A percentile compares a stretch with the other conserved stretches of the same genome.
phyloP scores from a whole-genome alignment of 2,888 invertebrate species.

The Antitype chi region DNA sequence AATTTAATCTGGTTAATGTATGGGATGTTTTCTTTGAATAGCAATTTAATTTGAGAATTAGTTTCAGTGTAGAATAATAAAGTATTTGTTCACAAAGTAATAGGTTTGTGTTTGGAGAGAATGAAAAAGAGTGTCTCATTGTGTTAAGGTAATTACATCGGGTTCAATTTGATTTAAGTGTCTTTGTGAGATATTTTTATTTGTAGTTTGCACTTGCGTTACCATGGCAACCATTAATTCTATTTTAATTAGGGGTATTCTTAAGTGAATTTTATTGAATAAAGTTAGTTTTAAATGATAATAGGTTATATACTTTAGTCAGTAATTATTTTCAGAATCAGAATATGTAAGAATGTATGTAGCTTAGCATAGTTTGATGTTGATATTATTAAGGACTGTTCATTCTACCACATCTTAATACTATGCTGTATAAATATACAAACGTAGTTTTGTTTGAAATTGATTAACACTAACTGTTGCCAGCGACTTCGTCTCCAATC shows the following conservation, averaged over 20 bases:
- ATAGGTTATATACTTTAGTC: not conserved
- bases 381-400: no score
- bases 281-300: not conserved
- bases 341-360: no score
- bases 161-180: not conserved
- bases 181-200: not conserved
- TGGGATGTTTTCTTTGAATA: constrained; percentile 25
- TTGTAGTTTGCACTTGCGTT: not conserved
- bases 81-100: constrained; percentile 5
- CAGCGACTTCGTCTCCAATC: no score
- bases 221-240: not conserved
- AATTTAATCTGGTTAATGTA: constrained; percentile 50
- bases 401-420: no score
- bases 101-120: constrained; percentile 11
- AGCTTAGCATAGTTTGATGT: no score
- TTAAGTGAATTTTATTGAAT: not conserved
- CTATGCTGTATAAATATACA: no score
- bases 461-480: not conserved
- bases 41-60: constrained; percentile 39
- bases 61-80: constrained; percentile 6
- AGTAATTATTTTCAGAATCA: not conserved
- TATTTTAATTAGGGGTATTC: not conserved
- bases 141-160: not conserved
- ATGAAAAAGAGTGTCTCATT: not conserved
- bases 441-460: not conserved